Conservation (phyloP, 2,888 invertebrate genomes). For the Eurytoma adleriae region DNA sequence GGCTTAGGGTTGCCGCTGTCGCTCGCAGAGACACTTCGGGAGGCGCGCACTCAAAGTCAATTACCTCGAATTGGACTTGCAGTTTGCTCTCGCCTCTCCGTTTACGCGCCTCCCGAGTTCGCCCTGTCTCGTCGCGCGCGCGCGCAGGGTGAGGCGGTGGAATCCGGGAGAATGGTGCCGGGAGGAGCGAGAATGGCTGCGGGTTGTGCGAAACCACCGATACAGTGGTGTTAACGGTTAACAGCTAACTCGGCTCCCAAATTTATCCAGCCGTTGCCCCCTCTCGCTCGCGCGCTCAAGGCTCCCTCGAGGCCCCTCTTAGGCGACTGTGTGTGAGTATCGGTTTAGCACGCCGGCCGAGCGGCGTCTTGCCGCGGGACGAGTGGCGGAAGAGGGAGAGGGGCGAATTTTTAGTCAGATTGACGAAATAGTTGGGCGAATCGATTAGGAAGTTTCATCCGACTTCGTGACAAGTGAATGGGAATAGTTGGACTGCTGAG, state of each 20-base stretch:
- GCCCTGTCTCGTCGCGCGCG: neutral
- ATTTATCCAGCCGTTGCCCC: slow-evolving; percentile 41
- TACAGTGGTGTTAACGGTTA: slow-evolving; percentile 58
- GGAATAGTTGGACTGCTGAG: slow-evolving; percentile 51
- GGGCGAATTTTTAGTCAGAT: slow-evolving; percentile 44
- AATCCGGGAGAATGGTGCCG: neutral
- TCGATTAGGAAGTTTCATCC: slow-evolving; percentile 51
- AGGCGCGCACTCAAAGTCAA: slow-evolving; percentile 60
- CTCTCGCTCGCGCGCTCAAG: slow-evolving; percentile 17
- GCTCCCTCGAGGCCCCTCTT: neutral
- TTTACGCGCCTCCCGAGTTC: slow-evolving; percentile 23
- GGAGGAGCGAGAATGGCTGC: slow-evolving; percentile 16
- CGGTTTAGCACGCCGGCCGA: neutral
- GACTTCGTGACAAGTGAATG: slow-evolving; percentile 51
- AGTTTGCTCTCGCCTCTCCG: slow-evolving; percentile 52
- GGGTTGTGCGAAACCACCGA: slow-evolving; percentile 55
- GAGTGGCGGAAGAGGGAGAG: neutral
- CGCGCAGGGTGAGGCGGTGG: neutral
- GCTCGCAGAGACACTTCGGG: neutral
- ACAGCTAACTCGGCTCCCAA: slow-evolving; percentile 52
- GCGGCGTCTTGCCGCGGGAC: neutral
- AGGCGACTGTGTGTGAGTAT: slow-evolving; percentile 1
- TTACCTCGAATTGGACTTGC: slow-evolving; percentile 64
- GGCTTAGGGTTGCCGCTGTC: slow-evolving; percentile 53
- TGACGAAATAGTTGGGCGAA: slow-evolving; percentile 55